Percentiles rank a stretch among this genome's conserved stretches.
phyloP scores from a whole-genome alignment of 2,113 vertebrate genomes.

The Coracopsis vasa region DNA sequence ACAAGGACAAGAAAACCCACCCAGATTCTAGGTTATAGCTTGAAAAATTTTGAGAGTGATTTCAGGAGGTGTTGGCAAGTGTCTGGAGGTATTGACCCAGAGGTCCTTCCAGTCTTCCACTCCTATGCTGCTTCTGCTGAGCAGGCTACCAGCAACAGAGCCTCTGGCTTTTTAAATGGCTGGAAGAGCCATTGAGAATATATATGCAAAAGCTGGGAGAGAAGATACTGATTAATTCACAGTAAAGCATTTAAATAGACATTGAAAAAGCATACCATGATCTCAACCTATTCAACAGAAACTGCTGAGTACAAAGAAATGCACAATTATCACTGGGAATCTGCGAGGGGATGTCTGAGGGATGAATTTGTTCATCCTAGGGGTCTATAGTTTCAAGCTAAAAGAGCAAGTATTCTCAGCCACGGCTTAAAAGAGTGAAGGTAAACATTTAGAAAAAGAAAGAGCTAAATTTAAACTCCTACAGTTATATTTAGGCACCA shows the following conservation, averaged over 20 bases:
- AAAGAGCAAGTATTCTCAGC: neutral
- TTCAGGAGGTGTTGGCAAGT: neutral
- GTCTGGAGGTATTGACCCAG: neutral
- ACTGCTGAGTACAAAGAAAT: neutral
- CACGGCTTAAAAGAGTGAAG: neutral
- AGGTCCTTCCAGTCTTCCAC: neutral
- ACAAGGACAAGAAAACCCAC: neutral
- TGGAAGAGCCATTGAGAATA: neutral
- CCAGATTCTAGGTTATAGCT: neutral
- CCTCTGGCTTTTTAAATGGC: neutral
- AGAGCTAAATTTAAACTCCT: neutral
- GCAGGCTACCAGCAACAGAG: neutral
- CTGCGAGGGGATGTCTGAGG: neutral
- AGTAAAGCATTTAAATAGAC: neutral
- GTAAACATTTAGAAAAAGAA: neutral
- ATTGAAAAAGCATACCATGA: neutral
- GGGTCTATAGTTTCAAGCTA: neutral
- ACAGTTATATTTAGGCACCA: neutral
- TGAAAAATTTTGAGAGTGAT: neutral
- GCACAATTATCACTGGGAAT: neutral
- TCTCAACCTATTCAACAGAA: neutral
- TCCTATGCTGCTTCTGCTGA: neutral
- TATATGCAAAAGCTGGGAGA: neutral
- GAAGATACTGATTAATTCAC: neutral
- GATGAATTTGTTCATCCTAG: neutral